Conservation (phyloP, 2,113 vertebrate species). For the Orycteropus afer region DNA sequence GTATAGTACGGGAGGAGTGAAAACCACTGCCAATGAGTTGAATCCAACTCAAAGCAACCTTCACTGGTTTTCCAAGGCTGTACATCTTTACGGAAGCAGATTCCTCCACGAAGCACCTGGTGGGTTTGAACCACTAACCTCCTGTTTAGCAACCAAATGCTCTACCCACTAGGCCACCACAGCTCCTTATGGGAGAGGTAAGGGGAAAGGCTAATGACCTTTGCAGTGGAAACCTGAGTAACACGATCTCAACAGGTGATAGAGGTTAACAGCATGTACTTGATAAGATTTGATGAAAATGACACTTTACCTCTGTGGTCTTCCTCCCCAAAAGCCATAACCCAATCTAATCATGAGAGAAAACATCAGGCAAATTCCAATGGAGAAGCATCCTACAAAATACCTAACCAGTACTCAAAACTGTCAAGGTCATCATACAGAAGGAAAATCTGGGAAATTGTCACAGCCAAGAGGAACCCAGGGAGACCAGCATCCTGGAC, state of each 20-base stretch:
- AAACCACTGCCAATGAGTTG: no score
- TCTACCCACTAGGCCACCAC: no score
- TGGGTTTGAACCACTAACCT: no score
- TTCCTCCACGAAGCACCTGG: no score
- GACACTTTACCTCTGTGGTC: neutral
- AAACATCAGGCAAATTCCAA: neutral
- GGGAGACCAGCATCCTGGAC: neutral
- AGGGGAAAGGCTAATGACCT: neutral
- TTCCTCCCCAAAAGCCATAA: constrained; percentile 11
- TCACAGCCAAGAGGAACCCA: neutral
- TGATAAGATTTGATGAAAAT: neutral
- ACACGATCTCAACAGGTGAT: neutral
- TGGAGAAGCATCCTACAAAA: neutral
- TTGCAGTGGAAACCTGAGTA: neutral
- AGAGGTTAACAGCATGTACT: neutral
- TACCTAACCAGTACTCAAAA: constrained; percentile 18
- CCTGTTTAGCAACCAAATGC: no score
- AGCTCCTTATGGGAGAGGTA: neutral
- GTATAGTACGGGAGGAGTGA: neutral
- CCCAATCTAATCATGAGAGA: neutral
- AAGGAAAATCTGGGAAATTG: neutral
- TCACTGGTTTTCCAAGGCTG: no score
- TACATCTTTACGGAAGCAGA: no score
- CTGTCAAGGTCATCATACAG: neutral
- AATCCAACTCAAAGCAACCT: no score